These are phyloP conservation scores for Ophion slaviceki DNA, from an alignment of 2,888 invertebrate species.

Conservation along the genomic window DNA sequence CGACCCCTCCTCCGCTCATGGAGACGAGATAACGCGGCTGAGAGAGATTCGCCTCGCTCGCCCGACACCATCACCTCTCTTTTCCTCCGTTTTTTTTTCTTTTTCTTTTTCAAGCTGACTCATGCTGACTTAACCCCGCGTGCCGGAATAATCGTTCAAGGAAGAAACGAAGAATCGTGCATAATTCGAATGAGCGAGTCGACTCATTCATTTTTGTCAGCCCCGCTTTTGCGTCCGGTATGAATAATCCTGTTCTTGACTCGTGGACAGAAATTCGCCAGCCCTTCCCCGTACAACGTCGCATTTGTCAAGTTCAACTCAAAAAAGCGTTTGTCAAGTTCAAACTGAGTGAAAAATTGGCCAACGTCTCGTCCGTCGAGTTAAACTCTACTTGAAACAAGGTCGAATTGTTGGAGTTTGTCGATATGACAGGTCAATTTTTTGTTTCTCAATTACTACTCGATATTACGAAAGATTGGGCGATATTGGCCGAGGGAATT, in stretches of 20 bases:
- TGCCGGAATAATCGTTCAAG: conserved; percentile 48
- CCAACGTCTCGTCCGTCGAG: too few species aligned
- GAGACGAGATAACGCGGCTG: conserved; percentile 56
- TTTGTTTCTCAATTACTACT: too few species aligned
- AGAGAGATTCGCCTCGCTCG: conserved; percentile 64
- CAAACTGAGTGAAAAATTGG: too few species aligned
- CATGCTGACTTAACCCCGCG: conserved; percentile 24
- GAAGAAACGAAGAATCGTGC: conserved; percentile 42
- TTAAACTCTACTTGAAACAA: too few species aligned
- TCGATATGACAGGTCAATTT: too few species aligned
- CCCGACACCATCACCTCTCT: conserved; percentile 63
- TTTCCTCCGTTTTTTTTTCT: conserved; percentile 23
- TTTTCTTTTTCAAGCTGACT: conserved; percentile 37
- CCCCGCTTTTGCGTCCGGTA: background rate
- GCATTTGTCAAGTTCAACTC: too few species aligned
- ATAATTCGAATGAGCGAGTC: conserved; percentile 42
- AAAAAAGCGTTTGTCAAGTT: too few species aligned
- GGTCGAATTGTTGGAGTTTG: too few species aligned
- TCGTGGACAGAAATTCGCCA: too few species aligned
- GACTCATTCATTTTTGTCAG: conserved; percentile 30
- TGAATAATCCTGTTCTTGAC: too few species aligned
- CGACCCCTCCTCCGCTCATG: conserved; percentile 65
- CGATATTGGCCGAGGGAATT: conserved; percentile 10
- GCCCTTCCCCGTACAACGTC: too few species aligned
- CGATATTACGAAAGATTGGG: background rate